These are phyloP conservation scores for Mythimna vitellina DNA, from an alignment of 2,888 invertebrate species.

Conservation along the genomic window DNA sequence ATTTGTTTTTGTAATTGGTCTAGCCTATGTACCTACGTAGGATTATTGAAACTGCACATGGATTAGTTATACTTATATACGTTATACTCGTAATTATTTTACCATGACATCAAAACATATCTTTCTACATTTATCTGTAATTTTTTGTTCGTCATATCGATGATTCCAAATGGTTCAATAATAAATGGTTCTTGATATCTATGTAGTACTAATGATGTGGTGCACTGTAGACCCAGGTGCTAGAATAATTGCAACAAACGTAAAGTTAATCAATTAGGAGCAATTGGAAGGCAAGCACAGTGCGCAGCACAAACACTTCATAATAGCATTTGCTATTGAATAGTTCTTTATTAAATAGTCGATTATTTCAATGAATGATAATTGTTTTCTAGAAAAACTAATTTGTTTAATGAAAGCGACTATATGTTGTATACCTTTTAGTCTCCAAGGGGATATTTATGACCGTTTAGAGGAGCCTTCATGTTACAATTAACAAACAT, in stretches of 20 bases:
- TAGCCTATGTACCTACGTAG: too few species aligned
- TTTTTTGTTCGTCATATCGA: too few species aligned
- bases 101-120: too few species aligned
- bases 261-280: constrained; percentile 52
- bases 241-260: constrained; percentile 36
- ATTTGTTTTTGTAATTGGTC: too few species aligned
- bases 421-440: not conserved
- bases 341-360: constrained; percentile 26
- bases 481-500: not conserved
- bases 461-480: not conserved
- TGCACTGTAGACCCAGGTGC: constrained; percentile 37
- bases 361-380: not conserved
- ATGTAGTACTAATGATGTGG: constrained; percentile 16
- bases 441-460: not conserved
- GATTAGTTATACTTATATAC: too few species aligned
- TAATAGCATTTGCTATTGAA: constrained; percentile 23
- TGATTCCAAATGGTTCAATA: not conserved
- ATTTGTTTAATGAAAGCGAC: constrained; percentile 6
- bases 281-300: constrained; percentile 15
- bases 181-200: not conserved
- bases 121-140: too few species aligned
- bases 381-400: constrained; percentile 16
- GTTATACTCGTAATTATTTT: too few species aligned
- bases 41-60: too few species aligned
- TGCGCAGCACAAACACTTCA: constrained; percentile 27